Conservation (phyloP, 2,113 vertebrate species). For the Odontophorus gujanensis region DNA sequence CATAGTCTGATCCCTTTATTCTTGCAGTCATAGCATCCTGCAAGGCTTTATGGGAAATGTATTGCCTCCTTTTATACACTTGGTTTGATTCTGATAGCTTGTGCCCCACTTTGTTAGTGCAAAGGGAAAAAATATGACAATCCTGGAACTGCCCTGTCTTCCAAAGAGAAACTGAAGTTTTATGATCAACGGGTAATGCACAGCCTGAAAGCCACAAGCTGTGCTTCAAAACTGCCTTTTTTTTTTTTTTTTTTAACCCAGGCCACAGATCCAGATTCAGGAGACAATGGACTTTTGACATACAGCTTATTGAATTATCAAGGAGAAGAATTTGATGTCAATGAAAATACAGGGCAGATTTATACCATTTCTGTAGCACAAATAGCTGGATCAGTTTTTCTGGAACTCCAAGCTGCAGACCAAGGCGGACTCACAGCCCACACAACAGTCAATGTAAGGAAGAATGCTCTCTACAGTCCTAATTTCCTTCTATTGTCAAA, state of each 20-base stretch:
- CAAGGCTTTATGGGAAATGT: neutral
- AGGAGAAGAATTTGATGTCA: slow-evolving; percentile 67
- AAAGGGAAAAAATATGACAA: neutral
- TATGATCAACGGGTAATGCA: neutral
- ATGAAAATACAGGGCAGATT: slow-evolving; percentile 76
- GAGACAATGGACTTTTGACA: slow-evolving; percentile 53
- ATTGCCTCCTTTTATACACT: neutral
- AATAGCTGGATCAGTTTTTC: neutral
- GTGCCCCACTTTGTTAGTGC: neutral
- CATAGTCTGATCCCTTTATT: neutral
- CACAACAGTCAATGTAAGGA: slow-evolving; percentile 71
- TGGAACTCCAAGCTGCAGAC: slow-evolving; percentile 76
- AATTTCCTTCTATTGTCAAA: neutral
- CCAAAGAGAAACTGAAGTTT: neutral
- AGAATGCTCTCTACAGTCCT: neutral
- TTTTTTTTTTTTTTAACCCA: slow-evolving; percentile 14
- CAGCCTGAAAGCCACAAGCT: neutral
- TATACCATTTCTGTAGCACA: slow-evolving; percentile 72
- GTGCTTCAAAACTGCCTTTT: neutral
- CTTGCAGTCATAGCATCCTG: neutral
- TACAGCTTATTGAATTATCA: slow-evolving; percentile 70
- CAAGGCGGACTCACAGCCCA: slow-evolving; percentile 42
- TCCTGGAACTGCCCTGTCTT: neutral
- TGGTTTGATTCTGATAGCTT: neutral
- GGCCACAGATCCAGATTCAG: slow-evolving; percentile 79